Evolutionary conservation across 2,888 invertebrate genomes (phyloP), one percentile per base, ranked within the genome.

Genomic region (Phalangium opilio): DNA sequence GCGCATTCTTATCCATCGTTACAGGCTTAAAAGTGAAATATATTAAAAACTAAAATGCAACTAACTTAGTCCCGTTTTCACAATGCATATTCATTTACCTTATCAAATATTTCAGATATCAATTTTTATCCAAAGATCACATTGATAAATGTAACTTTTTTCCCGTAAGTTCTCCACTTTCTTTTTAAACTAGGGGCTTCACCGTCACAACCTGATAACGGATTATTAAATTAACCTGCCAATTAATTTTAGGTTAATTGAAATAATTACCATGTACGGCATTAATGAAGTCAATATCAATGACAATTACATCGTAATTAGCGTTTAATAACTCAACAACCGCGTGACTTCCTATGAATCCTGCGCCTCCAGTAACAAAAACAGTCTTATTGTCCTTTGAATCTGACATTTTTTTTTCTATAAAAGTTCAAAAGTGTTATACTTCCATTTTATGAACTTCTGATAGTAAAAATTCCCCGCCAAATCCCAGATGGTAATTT

Each of bases 291-390:
- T 95, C 95, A n/a, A n/a, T n/a, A 66, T 95, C 95, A 53, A 93
- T 76, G 14, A 86, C 84, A 21, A 93, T 51, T 36, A 55, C 55
- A 21, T 55, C 50, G 33, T 50, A 55, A 10, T 46, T 48, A 7
- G 55, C 55, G 46, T 51, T 44, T 14, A 51, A 47, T 41, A 49
- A 43, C 63, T 91, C 89, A 38, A 95, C 76, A 20, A 90, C 81
- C 50, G 87, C 84, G 63, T 95, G 95, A 59, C 87, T 89, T 45
- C 91, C 95, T 55, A 96, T 90, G 69, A 90, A 95, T 15, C 95
- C 95, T 3, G 93, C 93, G 14, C 91, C 95, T 14, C 93, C 93
- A 10, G 93, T 91, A 52, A 95, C 90, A 60, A 95, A 74, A 51
- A 89, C 81, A 10, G 47, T 67, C 58, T 49, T 56, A 47, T 43